Conservation (phyloP, 2,888 invertebrate genomes). For the Spicauda simplicius region DNA sequence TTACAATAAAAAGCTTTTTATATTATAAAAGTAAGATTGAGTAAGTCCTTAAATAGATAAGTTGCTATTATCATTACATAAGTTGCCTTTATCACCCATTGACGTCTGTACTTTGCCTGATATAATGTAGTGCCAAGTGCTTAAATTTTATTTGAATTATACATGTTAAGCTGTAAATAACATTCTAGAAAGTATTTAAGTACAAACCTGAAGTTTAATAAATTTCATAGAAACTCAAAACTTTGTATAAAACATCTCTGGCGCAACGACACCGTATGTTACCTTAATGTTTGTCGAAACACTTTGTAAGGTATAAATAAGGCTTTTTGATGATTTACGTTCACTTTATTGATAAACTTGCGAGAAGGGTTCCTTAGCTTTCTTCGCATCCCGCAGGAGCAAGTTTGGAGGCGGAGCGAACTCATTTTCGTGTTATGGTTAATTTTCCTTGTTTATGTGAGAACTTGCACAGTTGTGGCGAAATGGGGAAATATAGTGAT, state of each 20-base stretch:
- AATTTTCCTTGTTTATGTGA: constrained; percentile 64
- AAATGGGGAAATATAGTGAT: constrained; percentile 39
- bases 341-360: constrained; percentile 58
- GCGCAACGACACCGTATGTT: constrained; percentile 29
- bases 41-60: no score
- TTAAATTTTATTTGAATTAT: no score
- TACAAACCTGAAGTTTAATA: not conserved
- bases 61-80: no score
- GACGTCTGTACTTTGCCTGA: no score
- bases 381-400: constrained; percentile 45
- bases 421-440: constrained; percentile 63
- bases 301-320: constrained; percentile 38
- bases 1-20: no score
- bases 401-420: constrained; percentile 51
- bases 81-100: no score
- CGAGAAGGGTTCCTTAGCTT: constrained; percentile 50
- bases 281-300: constrained; percentile 38
- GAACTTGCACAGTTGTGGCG: constrained; percentile 57
- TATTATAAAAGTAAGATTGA: no score
- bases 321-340: constrained; percentile 49
- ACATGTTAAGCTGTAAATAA: not conserved
- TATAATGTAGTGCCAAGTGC: no score
- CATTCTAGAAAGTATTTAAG: not conserved
- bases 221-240: constrained; percentile 5
- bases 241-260: constrained; percentile 27